Conservation (phyloP, 2,888 invertebrate genomes). For the Mycalesis mineus region DNA sequence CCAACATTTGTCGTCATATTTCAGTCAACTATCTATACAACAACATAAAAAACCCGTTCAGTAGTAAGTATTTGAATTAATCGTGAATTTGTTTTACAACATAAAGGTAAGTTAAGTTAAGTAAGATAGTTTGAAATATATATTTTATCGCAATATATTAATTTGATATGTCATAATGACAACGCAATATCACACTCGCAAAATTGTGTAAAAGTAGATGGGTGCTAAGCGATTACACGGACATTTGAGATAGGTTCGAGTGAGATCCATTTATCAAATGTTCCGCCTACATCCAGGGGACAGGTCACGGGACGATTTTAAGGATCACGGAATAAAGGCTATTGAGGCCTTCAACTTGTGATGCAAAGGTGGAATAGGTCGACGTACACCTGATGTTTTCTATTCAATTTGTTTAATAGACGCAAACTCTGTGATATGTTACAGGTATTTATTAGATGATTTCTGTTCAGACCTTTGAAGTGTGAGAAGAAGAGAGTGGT, state of each 20-base stretch:
- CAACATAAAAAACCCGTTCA: too few relatives aligned
- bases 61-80: too few relatives aligned
- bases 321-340: not conserved
- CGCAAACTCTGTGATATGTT: too few relatives aligned
- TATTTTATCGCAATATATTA: not conserved
- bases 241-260: not conserved
- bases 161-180: not conserved
- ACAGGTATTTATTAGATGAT: too few relatives aligned
- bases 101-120: too few relatives aligned
- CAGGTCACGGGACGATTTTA: not conserved
- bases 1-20: too few relatives aligned
- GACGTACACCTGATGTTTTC: not conserved
- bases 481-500: too few relatives aligned
- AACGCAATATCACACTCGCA: not conserved
- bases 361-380: not conserved
- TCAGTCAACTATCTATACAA: too few relatives aligned
- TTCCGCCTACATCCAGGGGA: not conserved
- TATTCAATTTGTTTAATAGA: not conserved
- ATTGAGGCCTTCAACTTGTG: not conserved
- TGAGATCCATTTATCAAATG: not conserved
- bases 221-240: not conserved
- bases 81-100: too few relatives aligned
- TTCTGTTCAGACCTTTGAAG: too few relatives aligned
- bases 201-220: not conserved
- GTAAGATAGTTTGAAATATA: too few relatives aligned